Evolutionary conservation across 2,113 vertebrate species (phyloP).

Genomic region (Oostethus manadensis): DNA sequence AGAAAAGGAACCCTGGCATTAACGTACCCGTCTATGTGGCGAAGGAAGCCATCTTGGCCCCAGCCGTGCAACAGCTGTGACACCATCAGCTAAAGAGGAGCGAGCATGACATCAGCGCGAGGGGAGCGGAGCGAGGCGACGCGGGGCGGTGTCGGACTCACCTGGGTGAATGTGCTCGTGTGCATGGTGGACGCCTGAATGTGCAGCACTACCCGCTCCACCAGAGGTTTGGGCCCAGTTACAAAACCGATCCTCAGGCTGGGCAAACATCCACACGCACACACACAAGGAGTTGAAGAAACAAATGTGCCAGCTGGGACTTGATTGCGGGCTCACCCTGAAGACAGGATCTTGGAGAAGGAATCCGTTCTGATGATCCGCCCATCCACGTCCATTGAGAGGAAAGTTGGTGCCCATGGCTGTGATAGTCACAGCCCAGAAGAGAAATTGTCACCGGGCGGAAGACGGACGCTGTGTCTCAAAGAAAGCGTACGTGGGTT

Average conservation of each 20-base stretch:
- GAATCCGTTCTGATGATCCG: constrained; percentile 73
- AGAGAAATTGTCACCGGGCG: not conserved
- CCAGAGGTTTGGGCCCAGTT: constrained; percentile 85
- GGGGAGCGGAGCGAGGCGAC: not conserved
- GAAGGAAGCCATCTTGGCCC: constrained; percentile 87
- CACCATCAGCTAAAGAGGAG: constrained; percentile 76
- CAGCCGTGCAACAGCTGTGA: constrained; percentile 82
- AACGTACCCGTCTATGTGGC: constrained; percentile 80
- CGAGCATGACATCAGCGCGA: not conserved
- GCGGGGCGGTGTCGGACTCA: constrained; percentile 41
- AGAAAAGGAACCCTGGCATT: not conserved
- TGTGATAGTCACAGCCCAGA: constrained; percentile 24
- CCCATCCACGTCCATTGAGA: constrained; percentile 74
- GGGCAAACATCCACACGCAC: not conserved
- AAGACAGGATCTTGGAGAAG: constrained; percentile 80
- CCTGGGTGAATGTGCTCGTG: constrained; percentile 89
- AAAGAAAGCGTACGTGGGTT: too few species aligned
- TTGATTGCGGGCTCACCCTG: constrained; percentile 61
- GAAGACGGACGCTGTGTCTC: not conserved
- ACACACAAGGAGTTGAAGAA: not conserved
- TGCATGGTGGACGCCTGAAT: constrained; percentile 88
- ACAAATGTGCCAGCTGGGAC: not conserved
- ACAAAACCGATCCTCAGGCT: constrained; percentile 90
- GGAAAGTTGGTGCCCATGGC: constrained; percentile 72
- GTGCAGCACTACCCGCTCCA: constrained; percentile 84